These are phyloP conservation scores for Sander lucioperca DNA, from an alignment of 2,113 vertebrate genomes.

Conservation along the genomic window DNA sequence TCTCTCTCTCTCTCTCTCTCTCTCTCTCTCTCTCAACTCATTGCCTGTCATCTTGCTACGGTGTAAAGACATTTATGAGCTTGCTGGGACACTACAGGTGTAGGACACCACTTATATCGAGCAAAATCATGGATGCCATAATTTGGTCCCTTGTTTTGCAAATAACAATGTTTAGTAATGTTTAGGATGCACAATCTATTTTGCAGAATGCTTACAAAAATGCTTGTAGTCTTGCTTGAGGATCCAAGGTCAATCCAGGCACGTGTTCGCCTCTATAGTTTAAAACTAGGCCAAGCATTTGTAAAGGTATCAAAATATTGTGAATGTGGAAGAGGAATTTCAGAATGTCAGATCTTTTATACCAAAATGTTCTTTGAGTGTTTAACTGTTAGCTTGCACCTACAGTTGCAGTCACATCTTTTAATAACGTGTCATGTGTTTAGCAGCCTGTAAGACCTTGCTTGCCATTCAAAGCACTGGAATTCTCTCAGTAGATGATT, in stretches of 20 bases:
- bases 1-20: no score
- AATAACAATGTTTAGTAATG: neutral
- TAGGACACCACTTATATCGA: neutral
- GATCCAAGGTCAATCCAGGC: neutral
- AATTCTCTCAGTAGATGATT: constrained; percentile 43
- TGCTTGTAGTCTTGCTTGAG: neutral
- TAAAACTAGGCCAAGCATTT: constrained; percentile 4
- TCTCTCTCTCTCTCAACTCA: neutral
- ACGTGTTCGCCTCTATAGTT: neutral
- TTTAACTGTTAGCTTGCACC: neutral
- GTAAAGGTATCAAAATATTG: neutral
- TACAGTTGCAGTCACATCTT: constrained; percentile 5
- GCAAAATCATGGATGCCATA: neutral
- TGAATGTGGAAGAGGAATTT: neutral
- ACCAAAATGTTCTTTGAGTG: neutral
- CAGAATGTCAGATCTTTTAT: neutral
- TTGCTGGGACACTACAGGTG: neutral
- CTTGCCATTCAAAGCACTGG: constrained; percentile 15
- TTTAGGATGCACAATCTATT: neutral
- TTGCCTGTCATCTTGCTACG: neutral
- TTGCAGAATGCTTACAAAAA: neutral
- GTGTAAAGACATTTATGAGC: neutral
- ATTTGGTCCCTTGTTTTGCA: neutral
- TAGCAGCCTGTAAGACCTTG: neutral
- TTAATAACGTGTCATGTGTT: neutral